Conservation (phyloP, 2,888 invertebrate genomes). For the Iselma pallidipennis region DNA sequence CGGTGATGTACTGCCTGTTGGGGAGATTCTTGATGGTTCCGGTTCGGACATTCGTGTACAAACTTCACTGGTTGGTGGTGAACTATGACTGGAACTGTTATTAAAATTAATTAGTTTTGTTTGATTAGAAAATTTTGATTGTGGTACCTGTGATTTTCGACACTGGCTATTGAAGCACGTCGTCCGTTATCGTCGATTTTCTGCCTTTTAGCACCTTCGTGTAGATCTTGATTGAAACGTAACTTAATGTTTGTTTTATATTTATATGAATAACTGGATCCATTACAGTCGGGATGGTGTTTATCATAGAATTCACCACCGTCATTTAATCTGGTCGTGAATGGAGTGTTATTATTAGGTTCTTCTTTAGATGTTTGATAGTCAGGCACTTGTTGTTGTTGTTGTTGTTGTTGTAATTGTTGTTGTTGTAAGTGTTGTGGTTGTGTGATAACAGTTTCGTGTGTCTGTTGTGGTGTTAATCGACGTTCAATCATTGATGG, state of each 20-base stretch:
- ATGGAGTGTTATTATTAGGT: conserved; percentile 46
- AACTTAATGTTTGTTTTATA: conserved; percentile 95
- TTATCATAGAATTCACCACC: conserved; percentile 16
- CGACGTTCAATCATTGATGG: conserved; percentile 39
- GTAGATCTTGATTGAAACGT: conserved; percentile 65
- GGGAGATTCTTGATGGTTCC: conserved; percentile 42
- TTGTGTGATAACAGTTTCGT: conserved; percentile 1
- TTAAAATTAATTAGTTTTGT: conserved; percentile 9
- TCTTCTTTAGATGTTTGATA: conserved; percentile 33
- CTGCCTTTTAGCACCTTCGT: conserved; percentile 43
- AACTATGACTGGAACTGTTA: conserved; percentile 49
- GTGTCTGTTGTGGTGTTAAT: conserved; percentile 41
- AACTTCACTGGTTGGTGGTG: conserved; percentile 51
- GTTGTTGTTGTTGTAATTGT: conserved; percentile 45
- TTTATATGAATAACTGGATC: conserved; percentile 70
- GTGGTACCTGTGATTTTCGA: conserved; percentile 57
- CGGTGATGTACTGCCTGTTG: conserved; percentile 45
- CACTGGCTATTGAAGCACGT: conserved; percentile 49
- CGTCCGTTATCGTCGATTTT: conserved; percentile 35
- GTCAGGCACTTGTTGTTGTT: conserved; percentile 23
- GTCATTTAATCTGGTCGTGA: conserved; percentile 22
- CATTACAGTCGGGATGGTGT: conserved; percentile 32
- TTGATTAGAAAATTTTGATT: conserved; percentile 1
- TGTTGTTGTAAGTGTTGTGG: conserved; percentile 48
- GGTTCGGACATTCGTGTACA: conserved; percentile 49